These are phyloP conservation scores for Channallabes apus DNA, from an alignment of 2,797 vertebrate genomes.

Conservation along the genomic window DNA sequence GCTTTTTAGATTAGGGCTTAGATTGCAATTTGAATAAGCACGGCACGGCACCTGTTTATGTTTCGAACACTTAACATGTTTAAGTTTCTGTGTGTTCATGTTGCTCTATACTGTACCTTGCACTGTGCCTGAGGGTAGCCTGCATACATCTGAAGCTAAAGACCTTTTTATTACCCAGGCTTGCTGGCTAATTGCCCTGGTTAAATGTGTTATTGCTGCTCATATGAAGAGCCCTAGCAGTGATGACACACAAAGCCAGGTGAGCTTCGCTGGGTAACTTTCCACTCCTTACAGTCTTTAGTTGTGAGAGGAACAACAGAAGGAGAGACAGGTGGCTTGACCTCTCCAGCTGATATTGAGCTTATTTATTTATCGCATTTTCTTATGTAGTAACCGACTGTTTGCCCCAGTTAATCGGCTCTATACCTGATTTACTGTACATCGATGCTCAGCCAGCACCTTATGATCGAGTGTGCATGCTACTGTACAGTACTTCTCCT, in stretches of 20 bases:
- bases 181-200: constrained; percentile 56
- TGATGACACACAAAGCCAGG: constrained; percentile 44
- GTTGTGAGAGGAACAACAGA: constrained; percentile 58
- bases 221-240: constrained; percentile 54
- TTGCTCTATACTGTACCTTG: constrained; percentile 43
- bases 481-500: not conserved
- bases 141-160: constrained; percentile 50
- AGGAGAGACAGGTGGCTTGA: constrained; percentile 16
- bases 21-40: constrained; percentile 1
- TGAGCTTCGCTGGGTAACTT: constrained; percentile 68
- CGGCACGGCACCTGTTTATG: not conserved
- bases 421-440: not conserved
- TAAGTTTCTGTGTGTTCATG: constrained; percentile 4
- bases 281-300: constrained; percentile 73
- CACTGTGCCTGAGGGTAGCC: constrained; percentile 17
- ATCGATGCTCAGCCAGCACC: not conserved
- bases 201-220: constrained; percentile 60
- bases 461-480: not conserved
- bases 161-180: constrained; percentile 52
- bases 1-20: not conserved
- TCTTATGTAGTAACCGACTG: not conserved
- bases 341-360: not conserved
- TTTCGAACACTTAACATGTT: constrained; percentile 7
- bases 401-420: not conserved
- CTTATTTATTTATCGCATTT: not conserved